Evolutionary conservation across 1,140 invertebrate genomes (phyloP).

Genomic region (Proctacanthus coquilletti): DNA sequence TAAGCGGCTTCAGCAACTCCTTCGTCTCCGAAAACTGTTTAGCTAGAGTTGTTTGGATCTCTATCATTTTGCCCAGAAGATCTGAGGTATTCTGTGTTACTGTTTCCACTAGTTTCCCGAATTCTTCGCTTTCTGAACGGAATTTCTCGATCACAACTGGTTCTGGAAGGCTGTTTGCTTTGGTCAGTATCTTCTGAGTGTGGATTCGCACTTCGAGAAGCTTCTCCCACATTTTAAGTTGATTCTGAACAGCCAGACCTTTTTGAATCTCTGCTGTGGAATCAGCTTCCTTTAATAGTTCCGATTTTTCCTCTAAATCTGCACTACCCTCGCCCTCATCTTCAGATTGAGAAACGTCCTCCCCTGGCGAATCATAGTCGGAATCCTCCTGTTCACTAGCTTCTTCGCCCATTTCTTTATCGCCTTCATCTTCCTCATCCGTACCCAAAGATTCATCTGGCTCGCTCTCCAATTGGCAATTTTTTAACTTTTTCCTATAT

Average conservation of each 20-base stretch:
- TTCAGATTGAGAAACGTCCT: conserved; percentile 12
- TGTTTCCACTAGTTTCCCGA: conserved; percentile 34
- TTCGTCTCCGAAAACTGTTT: conserved; percentile 17
- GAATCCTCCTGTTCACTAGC: conserved; percentile 20
- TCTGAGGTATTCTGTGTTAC: conserved; percentile 36
- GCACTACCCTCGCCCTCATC: conserved; percentile 12
- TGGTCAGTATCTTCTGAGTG: conserved; percentile 59
- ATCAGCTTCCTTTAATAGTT: conserved; percentile 28
- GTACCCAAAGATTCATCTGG: conserved; percentile 10
- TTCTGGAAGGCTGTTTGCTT: conserved; percentile 63
- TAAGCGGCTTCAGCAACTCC: conserved; percentile 10
- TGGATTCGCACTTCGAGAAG: conserved; percentile 70
- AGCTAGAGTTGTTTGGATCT: conserved; percentile 33
- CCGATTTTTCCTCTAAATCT: conserved; percentile 16
- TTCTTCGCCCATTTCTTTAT: conserved; percentile 15
- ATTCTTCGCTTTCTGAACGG: conserved; percentile 32
- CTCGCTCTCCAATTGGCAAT: neutral
- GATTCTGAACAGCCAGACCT: conserved; percentile 57
- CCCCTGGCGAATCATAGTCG: conserved; percentile 9
- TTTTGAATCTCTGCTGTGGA: conserved; percentile 45
- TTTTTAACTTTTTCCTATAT: conserved; percentile 1
- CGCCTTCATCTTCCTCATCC: conserved; percentile 15
- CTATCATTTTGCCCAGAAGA: conserved; percentile 47
- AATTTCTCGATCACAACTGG: conserved; percentile 36
- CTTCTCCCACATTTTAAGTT: conserved; percentile 65